These are phyloP conservation scores for Sorex maritimensis DNA, from an alignment of 2,797 vertebrate species.

Conservation along the genomic window DNA sequence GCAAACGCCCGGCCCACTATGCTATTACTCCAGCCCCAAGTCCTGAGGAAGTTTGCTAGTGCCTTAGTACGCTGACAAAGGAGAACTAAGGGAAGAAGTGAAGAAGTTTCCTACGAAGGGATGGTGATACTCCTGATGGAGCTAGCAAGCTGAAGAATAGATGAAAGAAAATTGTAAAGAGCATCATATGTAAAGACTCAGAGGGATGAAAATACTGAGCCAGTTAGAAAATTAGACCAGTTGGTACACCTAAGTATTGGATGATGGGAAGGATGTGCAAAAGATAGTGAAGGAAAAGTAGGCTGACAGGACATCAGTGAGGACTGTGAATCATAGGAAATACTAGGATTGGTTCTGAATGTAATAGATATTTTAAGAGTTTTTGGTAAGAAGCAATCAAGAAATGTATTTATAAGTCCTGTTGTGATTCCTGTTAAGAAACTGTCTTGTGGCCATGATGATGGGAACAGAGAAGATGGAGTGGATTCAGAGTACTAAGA, in stretches of 20 bases:
- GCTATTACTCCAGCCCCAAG: not conserved
- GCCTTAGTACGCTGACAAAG: not conserved
- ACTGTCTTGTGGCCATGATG: not conserved
- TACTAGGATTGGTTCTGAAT: constrained; percentile 6
- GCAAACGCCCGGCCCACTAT: too few species aligned
- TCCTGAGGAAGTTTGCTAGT: too few species aligned
- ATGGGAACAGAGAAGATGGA: not conserved
- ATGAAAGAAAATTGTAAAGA: not conserved
- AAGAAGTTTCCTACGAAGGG: not conserved
- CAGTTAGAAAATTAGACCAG: not conserved
- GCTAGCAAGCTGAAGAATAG: not conserved
- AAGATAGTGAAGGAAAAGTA: not conserved
- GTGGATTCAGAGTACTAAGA: not conserved
- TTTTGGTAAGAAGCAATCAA: constrained; percentile 10
- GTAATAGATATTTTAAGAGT: not conserved
- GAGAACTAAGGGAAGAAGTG: not conserved
- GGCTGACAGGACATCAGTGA: not conserved
- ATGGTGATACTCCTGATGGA: not conserved
- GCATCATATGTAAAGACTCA: not conserved
- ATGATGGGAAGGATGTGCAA: not conserved
- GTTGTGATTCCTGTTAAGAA: not conserved
- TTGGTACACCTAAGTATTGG: not conserved
- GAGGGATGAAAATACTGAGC: not conserved
- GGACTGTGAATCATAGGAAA: not conserved
- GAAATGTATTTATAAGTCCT: not conserved